Conservation (phyloP, 2,888 invertebrate species). For the Tanytarsus gracilentus region DNA sequence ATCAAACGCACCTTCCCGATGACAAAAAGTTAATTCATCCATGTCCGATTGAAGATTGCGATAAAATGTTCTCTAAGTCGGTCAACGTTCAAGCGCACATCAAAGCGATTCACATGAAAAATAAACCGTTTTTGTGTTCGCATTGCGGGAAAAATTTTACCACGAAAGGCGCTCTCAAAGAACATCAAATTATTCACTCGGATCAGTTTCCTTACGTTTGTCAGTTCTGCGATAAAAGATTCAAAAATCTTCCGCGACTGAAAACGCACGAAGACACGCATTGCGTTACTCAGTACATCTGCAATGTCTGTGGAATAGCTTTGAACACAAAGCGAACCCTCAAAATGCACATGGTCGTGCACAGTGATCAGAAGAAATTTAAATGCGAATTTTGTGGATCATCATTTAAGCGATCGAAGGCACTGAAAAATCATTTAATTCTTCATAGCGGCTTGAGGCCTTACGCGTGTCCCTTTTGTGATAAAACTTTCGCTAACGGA, state of each 20-base stretch:
- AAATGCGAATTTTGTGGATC: slow-evolving; percentile 41
- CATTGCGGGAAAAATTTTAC: slow-evolving; percentile 19
- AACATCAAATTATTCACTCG: slow-evolving; percentile 45
- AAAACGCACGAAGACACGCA: slow-evolving; percentile 45
- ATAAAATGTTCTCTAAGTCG: slow-evolving; percentile 34
- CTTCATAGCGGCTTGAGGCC: slow-evolving; percentile 40
- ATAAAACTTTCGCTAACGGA: slow-evolving; percentile 41
- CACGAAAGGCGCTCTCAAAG: slow-evolving; percentile 42
- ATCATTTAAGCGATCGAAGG: slow-evolving; percentile 42
- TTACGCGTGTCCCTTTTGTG: slow-evolving; percentile 42
- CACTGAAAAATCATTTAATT: slow-evolving; percentile 42
- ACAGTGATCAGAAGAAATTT: slow-evolving; percentile 39
- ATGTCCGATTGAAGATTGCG: slow-evolving; percentile 36
- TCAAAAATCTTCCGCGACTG: slow-evolving; percentile 39
- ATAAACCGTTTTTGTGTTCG: slow-evolving; percentile 15
- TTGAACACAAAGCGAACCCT: slow-evolving; percentile 45
- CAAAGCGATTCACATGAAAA: slow-evolving; percentile 35
- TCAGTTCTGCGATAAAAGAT: slow-evolving; percentile 38
- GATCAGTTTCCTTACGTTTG: slow-evolving; percentile 44
- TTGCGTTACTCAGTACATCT: slow-evolving; percentile 41
- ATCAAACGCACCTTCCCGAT: slow-evolving; percentile 34
- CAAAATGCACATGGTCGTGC: slow-evolving; percentile 42
- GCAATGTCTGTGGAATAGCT: slow-evolving; percentile 41
- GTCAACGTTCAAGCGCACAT: slow-evolving; percentile 31
- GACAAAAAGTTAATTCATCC: slow-evolving; percentile 33